These are phyloP conservation scores for Siphamia tubifer DNA, from an alignment of 2,113 vertebrate species.

Conservation along the genomic window DNA sequence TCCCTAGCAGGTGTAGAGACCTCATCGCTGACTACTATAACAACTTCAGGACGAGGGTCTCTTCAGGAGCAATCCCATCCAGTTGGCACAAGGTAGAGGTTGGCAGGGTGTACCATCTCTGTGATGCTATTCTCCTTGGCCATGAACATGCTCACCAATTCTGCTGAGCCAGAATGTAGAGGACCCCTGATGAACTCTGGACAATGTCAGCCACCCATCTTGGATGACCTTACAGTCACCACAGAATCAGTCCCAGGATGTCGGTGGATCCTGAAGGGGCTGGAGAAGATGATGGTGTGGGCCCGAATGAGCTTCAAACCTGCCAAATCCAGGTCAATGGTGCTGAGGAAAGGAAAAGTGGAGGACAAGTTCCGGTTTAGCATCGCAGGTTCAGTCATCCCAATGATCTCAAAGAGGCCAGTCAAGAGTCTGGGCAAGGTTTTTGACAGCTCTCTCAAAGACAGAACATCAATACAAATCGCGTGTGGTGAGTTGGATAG, in stretches of 20 bases:
- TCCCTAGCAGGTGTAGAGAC: no score
- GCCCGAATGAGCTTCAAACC: background rate
- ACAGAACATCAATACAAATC: no score
- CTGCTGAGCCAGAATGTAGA: constrained; percentile 8
- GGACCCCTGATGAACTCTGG: background rate
- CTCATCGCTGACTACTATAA: background rate
- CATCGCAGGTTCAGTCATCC: background rate
- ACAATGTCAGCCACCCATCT: constrained; percentile 17
- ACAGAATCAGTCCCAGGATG: no score
- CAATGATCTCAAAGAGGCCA: background rate
- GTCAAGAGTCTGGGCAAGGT: no score
- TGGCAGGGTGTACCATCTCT: constrained; percentile 3
- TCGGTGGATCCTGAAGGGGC: constrained; percentile 10
- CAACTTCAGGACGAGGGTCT: background rate
- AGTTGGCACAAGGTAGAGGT: constrained; percentile 9
- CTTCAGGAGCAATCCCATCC: background rate
- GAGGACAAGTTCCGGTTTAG: background rate
- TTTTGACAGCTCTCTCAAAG: no score
- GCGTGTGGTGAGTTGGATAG: no score
- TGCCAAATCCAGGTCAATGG: no score
- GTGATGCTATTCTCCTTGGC: constrained; percentile 9
- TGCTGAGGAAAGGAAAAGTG: no score
- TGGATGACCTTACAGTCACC: constrained; percentile 26
- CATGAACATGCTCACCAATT: no score
- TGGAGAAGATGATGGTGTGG: constrained; percentile 2